Percentiles rank a stretch among this genome's conserved stretches.
Conservation (phyloP, 2,888 invertebrate genomes). For the Linnaemya vulpina region DNA sequence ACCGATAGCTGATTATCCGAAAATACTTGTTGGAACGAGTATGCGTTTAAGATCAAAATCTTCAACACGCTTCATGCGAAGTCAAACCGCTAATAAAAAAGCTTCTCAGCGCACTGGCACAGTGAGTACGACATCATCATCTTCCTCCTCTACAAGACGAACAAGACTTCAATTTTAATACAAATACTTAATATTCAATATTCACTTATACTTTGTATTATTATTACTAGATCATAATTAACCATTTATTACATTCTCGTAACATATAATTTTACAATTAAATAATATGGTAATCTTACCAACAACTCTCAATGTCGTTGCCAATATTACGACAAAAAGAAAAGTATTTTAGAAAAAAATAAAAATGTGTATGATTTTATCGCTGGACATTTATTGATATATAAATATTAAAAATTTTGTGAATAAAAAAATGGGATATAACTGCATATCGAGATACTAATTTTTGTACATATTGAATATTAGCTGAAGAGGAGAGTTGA, state of each 20-base stretch:
- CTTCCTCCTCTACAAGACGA: slow-evolving; percentile 71
- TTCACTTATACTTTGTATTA: slow-evolving; percentile 24
- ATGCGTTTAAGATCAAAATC: slow-evolving; percentile 42
- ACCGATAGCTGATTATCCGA: slow-evolving; percentile 73
- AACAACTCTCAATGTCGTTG: neutral
- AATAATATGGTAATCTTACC: neutral
- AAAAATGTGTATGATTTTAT: slow-evolving; percentile 69
- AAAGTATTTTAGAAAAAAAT: slow-evolving; percentile 60
- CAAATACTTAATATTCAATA: slow-evolving; percentile 30
- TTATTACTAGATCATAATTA: slow-evolving; percentile 14
- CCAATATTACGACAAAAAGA: slow-evolving; percentile 45
- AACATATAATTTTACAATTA: neutral
- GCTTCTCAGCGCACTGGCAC: slow-evolving; percentile 61
- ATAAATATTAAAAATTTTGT: neutral
- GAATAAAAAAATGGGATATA: too few species aligned
- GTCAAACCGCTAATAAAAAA: slow-evolving; percentile 34
- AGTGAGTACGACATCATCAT: slow-evolving; percentile 74
- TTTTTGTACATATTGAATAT: slow-evolving; percentile 12
- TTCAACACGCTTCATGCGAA: slow-evolving; percentile 49
- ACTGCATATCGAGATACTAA: too few species aligned
- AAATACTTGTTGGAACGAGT: slow-evolving; percentile 33
- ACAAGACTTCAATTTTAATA: slow-evolving; percentile 74
- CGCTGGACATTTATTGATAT: neutral
- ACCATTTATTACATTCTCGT: neutral
- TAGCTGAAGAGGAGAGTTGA: neutral